Percentiles rank a stretch among this genome's conserved stretches.
These are phyloP conservation scores for Panulirus ornatus DNA, from an alignment of 1,140 invertebrate species.

Conservation along the genomic window DNA sequence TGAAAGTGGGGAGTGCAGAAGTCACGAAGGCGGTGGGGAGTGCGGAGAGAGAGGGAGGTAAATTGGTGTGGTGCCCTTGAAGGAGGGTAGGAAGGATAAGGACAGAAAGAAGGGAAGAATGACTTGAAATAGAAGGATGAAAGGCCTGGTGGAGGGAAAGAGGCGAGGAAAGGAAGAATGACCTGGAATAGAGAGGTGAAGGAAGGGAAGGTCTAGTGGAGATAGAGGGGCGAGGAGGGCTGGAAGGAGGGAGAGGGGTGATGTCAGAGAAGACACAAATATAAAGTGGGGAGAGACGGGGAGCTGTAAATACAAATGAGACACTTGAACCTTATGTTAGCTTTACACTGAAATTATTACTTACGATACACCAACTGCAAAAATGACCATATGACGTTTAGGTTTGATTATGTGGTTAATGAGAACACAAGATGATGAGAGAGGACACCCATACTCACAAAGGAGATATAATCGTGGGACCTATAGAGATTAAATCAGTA, in stretches of 20 bases:
- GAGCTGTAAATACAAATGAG: background rate
- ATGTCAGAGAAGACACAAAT: background rate
- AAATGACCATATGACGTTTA: no score
- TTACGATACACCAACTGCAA: no score
- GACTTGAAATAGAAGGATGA: background rate
- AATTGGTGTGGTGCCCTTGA: no score
- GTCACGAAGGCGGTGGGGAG: no score
- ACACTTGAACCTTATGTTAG: no score
- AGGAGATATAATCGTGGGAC: no score
- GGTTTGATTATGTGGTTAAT: no score
- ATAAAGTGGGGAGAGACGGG: background rate
- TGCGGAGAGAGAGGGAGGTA: no score
- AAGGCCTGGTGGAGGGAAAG: background rate
- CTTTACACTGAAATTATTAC: no score
- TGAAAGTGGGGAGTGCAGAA: background rate
- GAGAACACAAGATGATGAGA: no score
- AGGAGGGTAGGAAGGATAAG: background rate
- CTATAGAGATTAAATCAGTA: no score
- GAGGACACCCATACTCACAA: no score
- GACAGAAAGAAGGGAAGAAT: slow-evolving; percentile 10
- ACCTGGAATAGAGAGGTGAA: background rate
- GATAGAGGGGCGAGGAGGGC: background rate
- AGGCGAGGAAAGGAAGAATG: background rate
- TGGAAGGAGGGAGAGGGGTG: background rate
- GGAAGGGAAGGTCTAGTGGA: background rate